phyloP scores from a whole-genome alignment of 2,797 vertebrate genomes.

The Acrocephalus scirpaceus region DNA sequence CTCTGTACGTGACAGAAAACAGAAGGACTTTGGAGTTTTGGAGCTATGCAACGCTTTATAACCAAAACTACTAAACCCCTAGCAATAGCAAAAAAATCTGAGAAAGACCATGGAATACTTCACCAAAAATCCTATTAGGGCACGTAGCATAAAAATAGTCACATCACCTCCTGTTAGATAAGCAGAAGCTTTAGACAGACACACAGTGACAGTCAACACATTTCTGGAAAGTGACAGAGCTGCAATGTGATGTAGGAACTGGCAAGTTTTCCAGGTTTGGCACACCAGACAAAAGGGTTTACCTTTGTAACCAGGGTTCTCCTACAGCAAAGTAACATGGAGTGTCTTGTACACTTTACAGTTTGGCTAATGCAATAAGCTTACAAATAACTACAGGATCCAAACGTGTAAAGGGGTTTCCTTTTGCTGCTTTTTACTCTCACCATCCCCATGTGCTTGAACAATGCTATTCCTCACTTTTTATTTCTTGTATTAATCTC shows the following conservation, averaged over 20 bases:
- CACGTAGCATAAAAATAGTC: background rate
- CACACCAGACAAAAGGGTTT: background rate
- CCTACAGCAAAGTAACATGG: background rate
- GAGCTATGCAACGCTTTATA: background rate
- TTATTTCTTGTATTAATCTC: background rate
- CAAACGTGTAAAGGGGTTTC: background rate
- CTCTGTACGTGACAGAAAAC: background rate
- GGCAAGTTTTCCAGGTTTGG: constrained; percentile 24
- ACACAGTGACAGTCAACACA: background rate
- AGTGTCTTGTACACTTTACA: constrained; percentile 15
- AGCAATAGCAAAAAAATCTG: background rate
- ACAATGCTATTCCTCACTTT: background rate
- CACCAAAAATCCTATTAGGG: constrained; percentile 40
- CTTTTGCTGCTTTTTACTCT: background rate
- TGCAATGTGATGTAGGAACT: background rate
- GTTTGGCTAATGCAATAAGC: constrained; percentile 1
- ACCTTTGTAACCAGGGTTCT: background rate
- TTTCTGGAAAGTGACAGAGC: background rate
- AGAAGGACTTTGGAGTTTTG: background rate
- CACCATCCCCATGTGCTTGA: background rate
- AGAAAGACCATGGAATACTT: constrained; percentile 12
- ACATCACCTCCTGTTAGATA: background rate
- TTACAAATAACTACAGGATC: background rate
- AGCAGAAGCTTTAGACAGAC: constrained; percentile 7
- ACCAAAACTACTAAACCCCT: background rate